phyloP scores from a whole-genome alignment of 2,888 invertebrate genomes.

The Tricholauxania praeusta region DNA sequence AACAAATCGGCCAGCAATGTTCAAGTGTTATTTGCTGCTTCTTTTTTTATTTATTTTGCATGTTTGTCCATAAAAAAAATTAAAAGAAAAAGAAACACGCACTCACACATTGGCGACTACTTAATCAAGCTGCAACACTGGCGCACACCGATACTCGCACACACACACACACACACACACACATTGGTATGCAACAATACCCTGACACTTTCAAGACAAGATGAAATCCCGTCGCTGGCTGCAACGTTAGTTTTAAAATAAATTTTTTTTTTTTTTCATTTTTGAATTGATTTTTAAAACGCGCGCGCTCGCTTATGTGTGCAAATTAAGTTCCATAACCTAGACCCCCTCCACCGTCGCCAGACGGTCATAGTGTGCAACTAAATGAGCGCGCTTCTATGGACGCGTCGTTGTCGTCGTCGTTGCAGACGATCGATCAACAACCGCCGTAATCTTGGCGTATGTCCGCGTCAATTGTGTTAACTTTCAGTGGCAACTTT shows the following conservation, averaged over 20 bases:
- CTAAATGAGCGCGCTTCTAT: not conserved
- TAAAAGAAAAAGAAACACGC: conserved; percentile 16
- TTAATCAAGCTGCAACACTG: conserved; percentile 38
- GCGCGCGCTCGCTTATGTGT: conserved; percentile 21
- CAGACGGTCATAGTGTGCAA: not conserved
- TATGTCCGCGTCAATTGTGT: not conserved
- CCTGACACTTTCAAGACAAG: too few species aligned
- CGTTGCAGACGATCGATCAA: conserved; percentile 6
- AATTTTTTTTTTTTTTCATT: not conserved
- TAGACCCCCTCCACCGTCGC: not conserved
- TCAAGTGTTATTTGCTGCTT: not conserved
- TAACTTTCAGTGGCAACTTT: conserved; percentile 4
- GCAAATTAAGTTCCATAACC: conserved; percentile 26
- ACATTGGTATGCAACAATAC: not conserved
- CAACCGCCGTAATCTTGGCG: conserved; percentile 10
- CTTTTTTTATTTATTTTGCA: conserved; percentile 29
- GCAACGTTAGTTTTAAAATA: conserved; percentile 12
- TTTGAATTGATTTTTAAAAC: conserved; percentile 8
- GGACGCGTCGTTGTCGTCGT: too few species aligned
- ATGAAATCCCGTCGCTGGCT: too few species aligned
- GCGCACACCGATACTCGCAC: conserved; percentile 8
- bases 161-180: conserved; percentile 13
- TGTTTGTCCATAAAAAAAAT: conserved; percentile 20
- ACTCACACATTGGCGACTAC: conserved; percentile 6
- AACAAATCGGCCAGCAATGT: too few species aligned